These are phyloP conservation scores for Macrotis lagotis DNA, from an alignment of 2,113 vertebrate genomes.

Conservation along the genomic window DNA sequence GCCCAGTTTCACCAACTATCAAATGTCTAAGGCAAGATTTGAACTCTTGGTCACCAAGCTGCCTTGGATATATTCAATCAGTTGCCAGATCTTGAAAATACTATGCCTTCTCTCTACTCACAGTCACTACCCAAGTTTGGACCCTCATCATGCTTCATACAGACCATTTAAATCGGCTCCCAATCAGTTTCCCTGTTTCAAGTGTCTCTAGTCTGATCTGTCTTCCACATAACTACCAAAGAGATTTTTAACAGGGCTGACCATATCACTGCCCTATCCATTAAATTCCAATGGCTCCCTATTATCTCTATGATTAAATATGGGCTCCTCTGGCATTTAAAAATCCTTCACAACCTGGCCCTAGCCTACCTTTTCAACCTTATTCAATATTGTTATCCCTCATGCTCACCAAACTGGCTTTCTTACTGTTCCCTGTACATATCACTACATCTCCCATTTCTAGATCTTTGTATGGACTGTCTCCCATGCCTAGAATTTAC, in stretches of 20 bases:
- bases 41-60: not conserved
- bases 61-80: not conserved
- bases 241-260: not conserved
- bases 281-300: not conserved
- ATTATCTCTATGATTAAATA: not conserved
- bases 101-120: not conserved
- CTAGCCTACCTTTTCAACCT: not conserved
- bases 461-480: not conserved
- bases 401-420: not conserved
- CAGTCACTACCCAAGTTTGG: not conserved
- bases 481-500: not conserved
- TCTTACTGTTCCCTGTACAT: not conserved
- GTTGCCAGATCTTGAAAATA: not conserved
- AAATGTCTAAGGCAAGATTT: not conserved
- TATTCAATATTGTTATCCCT: not conserved
- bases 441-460: not conserved
- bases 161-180: not conserved
- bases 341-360: not conserved
- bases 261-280: not conserved
- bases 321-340: not conserved
- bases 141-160: not conserved
- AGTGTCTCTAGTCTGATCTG: not conserved
- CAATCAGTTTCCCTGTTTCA: not conserved
- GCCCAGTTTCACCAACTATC: not conserved
- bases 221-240: not conserved